Evolutionary conservation across 2,797 vertebrate species (phyloP).

Genomic region (Poeciliopsis paucimaculata): DNA sequence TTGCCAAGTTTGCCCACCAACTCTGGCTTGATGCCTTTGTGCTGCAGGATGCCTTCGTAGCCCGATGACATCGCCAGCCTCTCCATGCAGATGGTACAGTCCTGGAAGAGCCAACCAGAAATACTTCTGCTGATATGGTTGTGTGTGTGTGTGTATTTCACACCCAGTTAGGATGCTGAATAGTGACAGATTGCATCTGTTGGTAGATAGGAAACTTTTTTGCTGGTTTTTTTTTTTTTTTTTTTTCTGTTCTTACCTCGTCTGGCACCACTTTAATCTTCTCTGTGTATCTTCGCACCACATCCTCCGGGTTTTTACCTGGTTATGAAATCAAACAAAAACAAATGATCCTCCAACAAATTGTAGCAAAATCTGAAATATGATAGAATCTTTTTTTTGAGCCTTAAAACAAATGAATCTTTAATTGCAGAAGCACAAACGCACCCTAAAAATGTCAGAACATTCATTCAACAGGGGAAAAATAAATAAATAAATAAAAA

Average conservation of each 20-base stretch:
- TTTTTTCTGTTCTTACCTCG: slow-evolving; percentile 82
- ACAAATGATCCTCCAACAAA: slow-evolving; percentile 17
- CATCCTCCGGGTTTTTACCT: slow-evolving; percentile 95
- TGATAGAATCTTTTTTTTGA: background rate
- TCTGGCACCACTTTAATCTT: slow-evolving; percentile 92
- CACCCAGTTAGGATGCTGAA: slow-evolving; percentile 37
- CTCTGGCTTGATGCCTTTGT: slow-evolving; percentile 90
- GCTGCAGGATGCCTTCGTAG: slow-evolving; percentile 91
- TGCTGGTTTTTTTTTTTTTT: background rate
- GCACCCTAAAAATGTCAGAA: background rate
- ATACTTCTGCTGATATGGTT: slow-evolving; percentile 46
- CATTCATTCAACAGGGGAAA: background rate
- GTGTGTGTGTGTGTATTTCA: slow-evolving; percentile 31
- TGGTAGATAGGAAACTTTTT: background rate
- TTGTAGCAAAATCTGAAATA: slow-evolving; percentile 4
- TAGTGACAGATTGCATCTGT: slow-evolving; percentile 22
- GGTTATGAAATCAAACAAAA: slow-evolving; percentile 23
- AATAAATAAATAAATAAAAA: background rate
- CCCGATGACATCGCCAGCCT: slow-evolving; percentile 90
- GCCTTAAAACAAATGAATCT: background rate
- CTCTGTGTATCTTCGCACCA: slow-evolving; percentile 93
- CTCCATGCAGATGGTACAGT: slow-evolving; percentile 99
- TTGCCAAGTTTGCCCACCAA: slow-evolving; percentile 95
- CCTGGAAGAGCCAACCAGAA: slow-evolving; percentile 77
- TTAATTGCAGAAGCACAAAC: background rate